Conservation (phyloP, 2,888 invertebrate species). For the Philereme vetulata region DNA sequence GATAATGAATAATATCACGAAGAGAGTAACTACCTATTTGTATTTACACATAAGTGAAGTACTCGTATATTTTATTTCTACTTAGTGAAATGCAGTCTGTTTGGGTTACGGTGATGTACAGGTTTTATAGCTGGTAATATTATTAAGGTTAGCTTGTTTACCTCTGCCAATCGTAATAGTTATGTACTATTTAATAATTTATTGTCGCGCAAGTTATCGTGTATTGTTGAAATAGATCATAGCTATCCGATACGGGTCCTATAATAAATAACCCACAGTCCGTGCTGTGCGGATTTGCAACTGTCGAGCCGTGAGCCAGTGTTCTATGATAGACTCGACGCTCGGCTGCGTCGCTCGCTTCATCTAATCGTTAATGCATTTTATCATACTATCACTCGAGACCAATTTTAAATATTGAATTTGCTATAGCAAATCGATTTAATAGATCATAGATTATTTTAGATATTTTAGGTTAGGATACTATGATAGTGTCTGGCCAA, state of each 20-base stretch:
- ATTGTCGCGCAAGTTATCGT: slow-evolving; percentile 79
- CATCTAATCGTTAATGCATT: slow-evolving; percentile 75
- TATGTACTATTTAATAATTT: slow-evolving; percentile 81
- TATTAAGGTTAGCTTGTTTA: slow-evolving; percentile 80
- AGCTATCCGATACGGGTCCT: slow-evolving; percentile 74
- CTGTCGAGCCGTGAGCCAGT: slow-evolving; percentile 15
- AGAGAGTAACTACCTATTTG: slow-evolving; percentile 82
- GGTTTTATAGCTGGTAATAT: slow-evolving; percentile 84
- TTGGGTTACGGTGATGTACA: slow-evolving; percentile 83
- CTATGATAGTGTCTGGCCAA: slow-evolving; percentile 83
- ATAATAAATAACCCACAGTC: slow-evolving; percentile 43
- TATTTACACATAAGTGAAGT: slow-evolving; percentile 77
- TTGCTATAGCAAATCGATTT: slow-evolving; percentile 79
- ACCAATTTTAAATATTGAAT: slow-evolving; percentile 80
- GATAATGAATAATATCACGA: slow-evolving; percentile 66
- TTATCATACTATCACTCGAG: slow-evolving; percentile 77
- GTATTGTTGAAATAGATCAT: slow-evolving; percentile 82
- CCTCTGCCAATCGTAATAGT: slow-evolving; percentile 84
- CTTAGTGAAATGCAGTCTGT: slow-evolving; percentile 75
- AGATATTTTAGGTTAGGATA: slow-evolving; percentile 84
- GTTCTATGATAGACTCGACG: slow-evolving; percentile 16
- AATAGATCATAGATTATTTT: slow-evolving; percentile 81
- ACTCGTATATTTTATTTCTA: slow-evolving; percentile 73
- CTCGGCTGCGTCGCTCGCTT: slow-evolving; percentile 58
- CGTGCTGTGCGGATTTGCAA: slow-evolving; percentile 25